Evolutionary conservation across 2,888 invertebrate species (phyloP).

Genomic region (Parnassius mnemosyne): DNA sequence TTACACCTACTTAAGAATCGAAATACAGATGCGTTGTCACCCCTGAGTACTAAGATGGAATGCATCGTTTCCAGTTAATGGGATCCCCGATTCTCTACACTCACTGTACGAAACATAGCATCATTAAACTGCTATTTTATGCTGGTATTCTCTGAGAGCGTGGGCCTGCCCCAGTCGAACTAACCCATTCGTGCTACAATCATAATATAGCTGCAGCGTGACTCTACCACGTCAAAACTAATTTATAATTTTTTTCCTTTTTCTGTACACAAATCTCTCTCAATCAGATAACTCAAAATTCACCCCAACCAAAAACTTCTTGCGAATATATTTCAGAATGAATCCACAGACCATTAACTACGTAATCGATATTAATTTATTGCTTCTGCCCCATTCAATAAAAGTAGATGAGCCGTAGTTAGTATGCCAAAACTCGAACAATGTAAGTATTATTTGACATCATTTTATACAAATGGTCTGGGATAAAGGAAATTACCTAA

Average conservation of each 20-base stretch:
- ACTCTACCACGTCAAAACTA: too few species aligned
- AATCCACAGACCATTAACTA: slow-evolving; percentile 64
- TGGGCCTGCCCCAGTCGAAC: too few species aligned
- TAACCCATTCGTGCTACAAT: too few species aligned
- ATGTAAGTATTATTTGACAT: slow-evolving; percentile 59
- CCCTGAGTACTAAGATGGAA: too few species aligned
- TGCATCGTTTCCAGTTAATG: too few species aligned
- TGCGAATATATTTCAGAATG: slow-evolving; percentile 60
- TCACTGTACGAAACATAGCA: too few species aligned
- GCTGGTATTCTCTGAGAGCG: too few species aligned
- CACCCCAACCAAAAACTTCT: slow-evolving; percentile 20
- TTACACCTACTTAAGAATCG: too few species aligned
- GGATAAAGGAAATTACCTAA: not conserved
- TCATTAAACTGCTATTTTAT: too few species aligned
- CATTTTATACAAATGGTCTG: slow-evolving; percentile 41
- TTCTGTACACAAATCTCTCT: slow-evolving; percentile 1
- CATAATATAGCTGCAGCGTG: too few species aligned
- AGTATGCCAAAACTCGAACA: slow-evolving; percentile 71
- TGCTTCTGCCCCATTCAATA: slow-evolving; percentile 60
- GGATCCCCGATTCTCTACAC: too few species aligned
- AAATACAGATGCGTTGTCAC: too few species aligned
- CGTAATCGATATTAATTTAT: slow-evolving; percentile 71
- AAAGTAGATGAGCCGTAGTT: slow-evolving; percentile 76
- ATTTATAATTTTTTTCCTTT: not conserved
- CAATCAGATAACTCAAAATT: slow-evolving; percentile 5